phyloP scores from a whole-genome alignment of 2,888 invertebrate species.

The Thereva unica region DNA sequence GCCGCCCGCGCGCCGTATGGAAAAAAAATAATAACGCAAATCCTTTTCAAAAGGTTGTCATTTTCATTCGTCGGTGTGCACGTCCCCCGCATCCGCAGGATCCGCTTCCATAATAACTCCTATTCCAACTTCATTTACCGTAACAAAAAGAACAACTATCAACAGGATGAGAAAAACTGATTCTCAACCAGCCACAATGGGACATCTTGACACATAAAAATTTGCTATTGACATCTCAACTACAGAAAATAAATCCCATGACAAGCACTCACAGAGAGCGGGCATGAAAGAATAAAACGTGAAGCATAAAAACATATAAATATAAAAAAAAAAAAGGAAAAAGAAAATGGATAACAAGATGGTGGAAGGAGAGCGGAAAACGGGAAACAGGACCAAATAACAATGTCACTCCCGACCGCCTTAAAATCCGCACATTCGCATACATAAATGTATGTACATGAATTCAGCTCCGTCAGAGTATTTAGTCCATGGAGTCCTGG shows the following conservation, averaged over 20 bases:
- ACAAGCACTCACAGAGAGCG: constrained; percentile 13
- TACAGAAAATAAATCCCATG: constrained; percentile 37
- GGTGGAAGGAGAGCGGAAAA: constrained; percentile 12
- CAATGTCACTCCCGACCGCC: constrained; percentile 1
- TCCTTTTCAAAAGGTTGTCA: no score
- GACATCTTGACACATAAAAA: constrained; percentile 39
- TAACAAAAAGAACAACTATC: constrained; percentile 56
- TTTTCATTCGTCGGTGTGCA: no score
- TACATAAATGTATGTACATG: constrained; percentile 15
- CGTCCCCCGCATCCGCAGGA: no score
- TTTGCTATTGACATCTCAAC: constrained; percentile 40
- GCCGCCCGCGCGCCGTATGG: no score
- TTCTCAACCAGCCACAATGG: constrained; percentile 28
- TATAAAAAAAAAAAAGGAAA: constrained; percentile 19
- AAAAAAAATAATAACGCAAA: no score
- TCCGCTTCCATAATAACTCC: no score
- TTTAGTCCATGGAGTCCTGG: no score
- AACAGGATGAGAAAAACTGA: constrained; percentile 18
- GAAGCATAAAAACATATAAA: constrained; percentile 6
- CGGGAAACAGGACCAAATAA: constrained; percentile 12
- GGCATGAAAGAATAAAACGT: no score
- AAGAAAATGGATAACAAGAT: constrained; percentile 16
- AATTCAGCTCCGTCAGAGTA: neutral
- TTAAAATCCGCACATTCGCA: neutral
- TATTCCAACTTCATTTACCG: no score